Evolutionary conservation across 2,113 vertebrate genomes (phyloP), one percentile per base, ranked within the genome.

Genomic region (Chlamydotis undulata): DNA sequence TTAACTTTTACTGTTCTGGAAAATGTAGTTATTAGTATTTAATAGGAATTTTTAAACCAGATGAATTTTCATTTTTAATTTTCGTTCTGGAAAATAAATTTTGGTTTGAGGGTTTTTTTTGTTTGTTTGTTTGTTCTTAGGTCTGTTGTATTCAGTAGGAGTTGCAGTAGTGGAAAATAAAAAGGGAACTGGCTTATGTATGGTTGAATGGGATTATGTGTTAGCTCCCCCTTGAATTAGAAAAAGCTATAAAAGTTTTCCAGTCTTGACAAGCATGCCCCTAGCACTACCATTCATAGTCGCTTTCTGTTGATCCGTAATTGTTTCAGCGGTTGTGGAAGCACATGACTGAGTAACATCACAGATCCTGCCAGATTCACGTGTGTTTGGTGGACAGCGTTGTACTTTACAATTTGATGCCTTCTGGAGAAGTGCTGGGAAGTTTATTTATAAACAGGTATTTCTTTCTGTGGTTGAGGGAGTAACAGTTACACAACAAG

Each of bases 401-500:
- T 71, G 45, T 65, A 10, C 47, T 89, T 60, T 6, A 6, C 21
- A 6, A n/a, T 73, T 74, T 23, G 19, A 11, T 69, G 43, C 17
- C 39, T 70, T 81, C 64, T 89, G 71, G 28, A 77, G 39, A 23
- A 63, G 4, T 31, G 28, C 37, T 59, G 52, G 26, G 17, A 33
- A 53, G 31, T 47, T 63, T 82, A 37, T 63, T 91, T 83, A 22
- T 47, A 37, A 89, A 50, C 15, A 37, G 45, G 6, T 82, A 47
- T 75, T 86, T 87, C 14, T 53, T 75, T 63, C n/a, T 57, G 80
- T 80, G 50, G 29, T 67, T 67, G 55, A 65, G n/a, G 73, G 71
- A 80, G 41, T 89, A 57, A 52, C 37, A 2, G 4, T 81, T 84
- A 16, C 0, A 14, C 0, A 2, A n/a, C 0, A 10, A 47, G 43